A percentile compares a stretch with the other conserved stretches of the same genome.
Conservation (phyloP, 2,888 invertebrate genomes). For the Seladonia tumulorum region DNA sequence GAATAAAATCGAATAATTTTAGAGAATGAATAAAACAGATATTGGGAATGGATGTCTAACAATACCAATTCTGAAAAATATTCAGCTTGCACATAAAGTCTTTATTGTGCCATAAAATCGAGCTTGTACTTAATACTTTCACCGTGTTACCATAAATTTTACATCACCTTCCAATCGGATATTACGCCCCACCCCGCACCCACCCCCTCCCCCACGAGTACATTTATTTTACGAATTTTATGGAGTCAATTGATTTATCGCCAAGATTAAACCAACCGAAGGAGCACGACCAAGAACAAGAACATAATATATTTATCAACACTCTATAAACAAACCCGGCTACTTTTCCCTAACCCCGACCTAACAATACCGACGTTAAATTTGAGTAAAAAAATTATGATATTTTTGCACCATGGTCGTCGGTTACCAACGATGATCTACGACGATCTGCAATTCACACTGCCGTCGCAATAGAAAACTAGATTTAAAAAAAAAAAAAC, state of each 20-base stretch:
- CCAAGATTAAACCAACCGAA: neutral
- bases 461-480: neutral
- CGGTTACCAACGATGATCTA: no score
- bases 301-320: neutral
- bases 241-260: conserved; percentile 2
- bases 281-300: neutral
- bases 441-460: neutral
- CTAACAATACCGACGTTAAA: no score
- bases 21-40: neutral
- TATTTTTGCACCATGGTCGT: no score
- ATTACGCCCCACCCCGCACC: neutral
- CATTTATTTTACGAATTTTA: neutral
- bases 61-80: conserved; percentile 1
- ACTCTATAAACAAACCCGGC: neutral
- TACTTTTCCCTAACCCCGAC: no score
- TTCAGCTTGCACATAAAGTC: neutral
- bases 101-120: conserved; percentile 2
- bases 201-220: neutral
- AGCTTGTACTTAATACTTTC: conserved; percentile 3
- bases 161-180: neutral
- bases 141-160: conserved; percentile 3
- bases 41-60: neutral
- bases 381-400: no score
- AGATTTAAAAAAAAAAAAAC: neutral
- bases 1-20: neutral